These are phyloP conservation scores for Anoplolepis gracilipes DNA, from an alignment of 1,140 invertebrate genomes.

Conservation along the genomic window DNA sequence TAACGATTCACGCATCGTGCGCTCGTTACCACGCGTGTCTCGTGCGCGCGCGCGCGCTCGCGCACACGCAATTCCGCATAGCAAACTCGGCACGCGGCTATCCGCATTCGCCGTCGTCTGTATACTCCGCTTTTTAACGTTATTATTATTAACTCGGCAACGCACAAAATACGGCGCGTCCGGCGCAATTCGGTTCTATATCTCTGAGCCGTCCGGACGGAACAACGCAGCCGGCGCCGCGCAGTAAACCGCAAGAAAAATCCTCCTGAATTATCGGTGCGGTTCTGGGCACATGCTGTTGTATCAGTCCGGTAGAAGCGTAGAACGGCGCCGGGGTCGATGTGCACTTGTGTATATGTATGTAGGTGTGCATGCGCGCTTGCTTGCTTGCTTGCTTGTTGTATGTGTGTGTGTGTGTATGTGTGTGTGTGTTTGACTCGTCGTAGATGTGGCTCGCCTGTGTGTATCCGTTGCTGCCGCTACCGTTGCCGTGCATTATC, in stretches of 20 bases:
- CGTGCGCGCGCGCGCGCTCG: neutral
- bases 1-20: slow-evolving; percentile 30
- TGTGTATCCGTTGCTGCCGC: slow-evolving; percentile 55
- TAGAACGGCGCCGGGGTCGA: slow-evolving; percentile 36
- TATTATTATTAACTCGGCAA: slow-evolving; percentile 9
- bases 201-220: slow-evolving; percentile 27
- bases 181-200: slow-evolving; percentile 42
- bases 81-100: neutral
- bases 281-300: slow-evolving; percentile 80
- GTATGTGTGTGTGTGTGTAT: neutral
- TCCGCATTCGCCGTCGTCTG: neutral
- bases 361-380: slow-evolving; percentile 42
- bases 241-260: slow-evolving; percentile 83
- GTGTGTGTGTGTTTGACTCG: slow-evolving; percentile 37
- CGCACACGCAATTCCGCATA: too few species aligned
- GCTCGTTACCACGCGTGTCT: slow-evolving; percentile 17
- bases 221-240: slow-evolving; percentile 75
- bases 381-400: too few species aligned
- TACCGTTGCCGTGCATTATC: slow-evolving; percentile 80
- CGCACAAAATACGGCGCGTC: slow-evolving; percentile 29
- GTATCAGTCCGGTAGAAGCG: slow-evolving; percentile 65
- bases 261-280: slow-evolving; percentile 83
- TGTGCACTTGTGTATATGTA: slow-evolving; percentile 11
- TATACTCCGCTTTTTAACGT: slow-evolving; percentile 11
- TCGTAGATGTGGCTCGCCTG: slow-evolving; percentile 52